Evolutionary conservation across 2,113 vertebrate genomes (phyloP), one percentile per base, ranked within the genome.

Genomic region (Ascaphus truei): DNA sequence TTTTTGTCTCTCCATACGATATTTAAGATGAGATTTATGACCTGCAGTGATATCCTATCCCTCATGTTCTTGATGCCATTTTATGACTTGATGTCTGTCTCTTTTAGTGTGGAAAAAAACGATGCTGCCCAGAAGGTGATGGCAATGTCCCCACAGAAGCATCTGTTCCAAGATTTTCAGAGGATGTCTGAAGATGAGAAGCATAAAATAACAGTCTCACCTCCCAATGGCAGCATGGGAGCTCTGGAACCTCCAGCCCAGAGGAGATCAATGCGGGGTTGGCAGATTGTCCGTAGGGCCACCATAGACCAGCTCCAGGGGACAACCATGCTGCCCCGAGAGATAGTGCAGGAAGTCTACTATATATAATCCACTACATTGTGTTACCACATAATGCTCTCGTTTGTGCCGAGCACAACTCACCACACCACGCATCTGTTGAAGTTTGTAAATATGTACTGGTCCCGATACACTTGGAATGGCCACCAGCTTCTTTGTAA

Each of bases 281-380:
- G 67, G 67, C 30, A 61, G 7, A 60, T 71, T 5, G 25, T 71
- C 11, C 67, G 67, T 5, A 20, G 6, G 6, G 67, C 34, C 34
- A 60, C 67, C 3, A 25, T 71, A 1, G 33, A 61, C 12, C 57
- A 61, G 13, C 11, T 71, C 11, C 45, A 25, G 13, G 57, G 57
- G 6, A 61, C 8, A 25, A 20, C 30, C 5, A 5, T 7, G 18
- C 20, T 63, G 8, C 8, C 25, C 7, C 16, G 8, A 15, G 30
- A 48, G 23, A 20, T 16, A 23, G 33, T 61, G 0, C 67, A 37
- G 15, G 57, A 71, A 20, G 12, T 61, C 45, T 61, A 52, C 36
- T 51, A 30, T 5, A 71, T 71, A 22, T 71, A 71, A 18, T 16
- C 27, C n/a, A n/a, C n/a, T n/a, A n/a, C n/a, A n/a, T n/a, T n/a